Conservation (phyloP, 2,797 vertebrate species). For the Trematomus bernacchii region DNA sequence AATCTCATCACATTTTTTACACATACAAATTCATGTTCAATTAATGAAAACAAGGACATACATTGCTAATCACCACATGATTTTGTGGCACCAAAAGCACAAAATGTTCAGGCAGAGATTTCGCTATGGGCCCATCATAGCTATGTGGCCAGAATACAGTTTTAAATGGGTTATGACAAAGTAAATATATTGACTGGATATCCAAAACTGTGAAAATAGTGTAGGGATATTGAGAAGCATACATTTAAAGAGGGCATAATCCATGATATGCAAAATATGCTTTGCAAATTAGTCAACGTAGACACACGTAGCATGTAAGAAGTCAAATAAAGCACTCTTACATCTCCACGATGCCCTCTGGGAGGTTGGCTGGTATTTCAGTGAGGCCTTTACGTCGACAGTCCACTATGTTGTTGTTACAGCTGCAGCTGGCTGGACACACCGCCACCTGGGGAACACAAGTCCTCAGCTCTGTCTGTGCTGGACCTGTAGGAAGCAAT, state of each 20-base stretch:
- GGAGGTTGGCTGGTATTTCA: conserved; percentile 95
- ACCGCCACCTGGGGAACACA: conserved; percentile 92
- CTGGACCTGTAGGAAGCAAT: conserved; percentile 82
- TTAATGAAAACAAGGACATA: too few species aligned
- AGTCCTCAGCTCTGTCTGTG: conserved; percentile 86
- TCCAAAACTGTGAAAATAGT: background rate
- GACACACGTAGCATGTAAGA: background rate
- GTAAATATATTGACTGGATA: background rate
- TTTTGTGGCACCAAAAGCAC: background rate
- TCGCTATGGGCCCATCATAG: too few species aligned
- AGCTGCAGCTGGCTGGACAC: conserved; percentile 94
- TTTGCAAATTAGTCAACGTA: background rate
- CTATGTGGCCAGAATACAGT: background rate
- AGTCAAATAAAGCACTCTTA: conserved; percentile 78
- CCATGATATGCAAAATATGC: background rate
- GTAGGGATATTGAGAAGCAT: background rate
- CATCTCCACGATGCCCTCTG: conserved; percentile 96
- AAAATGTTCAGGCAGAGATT: background rate
- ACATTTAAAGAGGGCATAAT: background rate
- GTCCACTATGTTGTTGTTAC: conserved; percentile 97
- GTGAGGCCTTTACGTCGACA: conserved; percentile 94
- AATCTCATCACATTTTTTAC: background rate
- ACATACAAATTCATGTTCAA: background rate
- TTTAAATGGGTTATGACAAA: background rate
- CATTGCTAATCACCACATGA: background rate